Conservation (phyloP, 2,888 invertebrate genomes). For the Phortica magna region DNA sequence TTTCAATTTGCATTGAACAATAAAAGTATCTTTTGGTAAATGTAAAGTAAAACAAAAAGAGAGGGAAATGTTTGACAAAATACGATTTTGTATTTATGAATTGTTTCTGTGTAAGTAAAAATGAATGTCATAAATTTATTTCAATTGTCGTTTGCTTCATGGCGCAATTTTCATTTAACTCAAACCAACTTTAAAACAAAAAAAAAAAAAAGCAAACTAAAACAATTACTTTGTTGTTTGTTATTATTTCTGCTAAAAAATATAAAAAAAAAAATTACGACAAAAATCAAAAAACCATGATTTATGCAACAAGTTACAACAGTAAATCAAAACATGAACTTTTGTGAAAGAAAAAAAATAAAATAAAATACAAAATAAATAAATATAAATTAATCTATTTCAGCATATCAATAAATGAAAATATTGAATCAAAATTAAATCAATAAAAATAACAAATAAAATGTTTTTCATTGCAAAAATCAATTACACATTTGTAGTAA, state of each 20-base stretch:
- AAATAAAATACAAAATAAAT: constrained; percentile 20
- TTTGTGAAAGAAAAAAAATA: constrained; percentile 36
- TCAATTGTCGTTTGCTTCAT: too few species aligned
- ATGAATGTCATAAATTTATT: too few species aligned
- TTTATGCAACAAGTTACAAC: constrained; percentile 10
- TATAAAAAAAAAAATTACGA: constrained; percentile 32
- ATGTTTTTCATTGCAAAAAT: neutral
- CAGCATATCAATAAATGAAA: constrained; percentile 24
- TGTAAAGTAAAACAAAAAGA: too few species aligned
- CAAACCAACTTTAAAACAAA: neutral
- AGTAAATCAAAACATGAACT: constrained; percentile 38
- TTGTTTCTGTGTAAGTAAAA: too few species aligned
- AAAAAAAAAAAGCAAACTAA: constrained; percentile 26
- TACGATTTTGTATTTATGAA: too few species aligned
- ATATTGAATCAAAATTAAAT: constrained; percentile 29
- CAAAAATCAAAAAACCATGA: constrained; percentile 38
- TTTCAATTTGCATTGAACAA: too few species aligned
- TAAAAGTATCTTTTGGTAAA: too few species aligned
- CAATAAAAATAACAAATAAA: constrained; percentile 23
- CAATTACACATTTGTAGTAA: neutral
- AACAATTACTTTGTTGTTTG: constrained; percentile 9
- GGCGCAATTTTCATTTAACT: too few species aligned
- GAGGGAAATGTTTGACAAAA: too few species aligned
- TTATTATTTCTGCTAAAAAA: constrained; percentile 22
- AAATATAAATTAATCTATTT: constrained; percentile 17